phyloP scores from a whole-genome alignment of 1,140 invertebrate genomes.

The Pseudomyrmex dendroicus region DNA sequence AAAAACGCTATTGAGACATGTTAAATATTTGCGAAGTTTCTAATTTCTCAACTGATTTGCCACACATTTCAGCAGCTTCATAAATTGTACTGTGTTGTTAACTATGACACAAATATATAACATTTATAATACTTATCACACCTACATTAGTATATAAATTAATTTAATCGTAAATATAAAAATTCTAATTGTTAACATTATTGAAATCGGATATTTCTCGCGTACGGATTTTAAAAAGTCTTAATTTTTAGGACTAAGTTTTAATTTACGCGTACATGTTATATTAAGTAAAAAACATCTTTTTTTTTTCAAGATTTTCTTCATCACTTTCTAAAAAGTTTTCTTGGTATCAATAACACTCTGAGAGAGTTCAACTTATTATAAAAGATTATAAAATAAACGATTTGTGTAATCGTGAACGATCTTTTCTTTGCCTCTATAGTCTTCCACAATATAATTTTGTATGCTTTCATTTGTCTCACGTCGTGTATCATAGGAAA shows the following conservation, averaged over 20 bases:
- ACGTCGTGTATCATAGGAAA: conserved; percentile 54
- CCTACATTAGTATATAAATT: conserved; percentile 32
- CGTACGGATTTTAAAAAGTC: not conserved
- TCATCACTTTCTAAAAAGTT: not conserved
- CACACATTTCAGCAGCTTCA: conserved; percentile 26
- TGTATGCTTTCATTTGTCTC: conserved; percentile 11
- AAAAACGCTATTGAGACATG: not conserved
- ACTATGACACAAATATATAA: conserved; percentile 27
- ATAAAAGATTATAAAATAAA: conserved; percentile 6
- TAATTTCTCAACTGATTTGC: conserved; percentile 1
- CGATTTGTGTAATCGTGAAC: not conserved
- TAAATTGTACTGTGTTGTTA: conserved; percentile 25
- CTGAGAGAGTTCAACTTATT: not conserved
- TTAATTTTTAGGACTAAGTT: conserved; percentile 15
- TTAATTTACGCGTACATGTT: conserved; percentile 17
- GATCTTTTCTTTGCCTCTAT: not conserved
- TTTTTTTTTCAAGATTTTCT: not conserved
- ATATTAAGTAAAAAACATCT: conserved; percentile 42
- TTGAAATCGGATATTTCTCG: not conserved
- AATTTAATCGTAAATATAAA: conserved; percentile 18
- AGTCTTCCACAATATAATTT: not conserved
- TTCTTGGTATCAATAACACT: conserved; percentile 5
- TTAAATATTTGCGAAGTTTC: not conserved
- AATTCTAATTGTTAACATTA: conserved; percentile 43
- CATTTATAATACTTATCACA: conserved; percentile 28